A percentile compares a stretch with the other conserved stretches of the same genome.
Evolutionary conservation across 2,797 vertebrate genomes (phyloP).

Genomic region (Ptychobarbus kaznakovi): DNA sequence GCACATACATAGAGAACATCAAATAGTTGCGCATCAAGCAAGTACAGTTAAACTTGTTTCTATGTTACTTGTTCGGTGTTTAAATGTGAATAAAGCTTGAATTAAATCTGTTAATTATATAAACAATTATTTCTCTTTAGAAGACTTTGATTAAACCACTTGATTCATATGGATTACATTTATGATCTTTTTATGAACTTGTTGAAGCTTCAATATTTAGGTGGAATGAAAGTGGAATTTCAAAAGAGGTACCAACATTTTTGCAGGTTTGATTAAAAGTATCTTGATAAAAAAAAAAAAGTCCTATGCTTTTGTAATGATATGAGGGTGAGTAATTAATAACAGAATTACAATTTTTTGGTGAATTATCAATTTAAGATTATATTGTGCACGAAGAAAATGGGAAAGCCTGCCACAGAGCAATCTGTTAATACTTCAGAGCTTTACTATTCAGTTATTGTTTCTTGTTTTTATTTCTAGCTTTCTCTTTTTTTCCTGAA

Average conservation of each 20-base stretch:
- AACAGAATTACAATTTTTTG: neutral
- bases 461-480: neutral
- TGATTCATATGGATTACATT: neutral
- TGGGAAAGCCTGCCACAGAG: constrained; percentile 2
- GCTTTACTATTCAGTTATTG: constrained; percentile 18
- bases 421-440: constrained; percentile 31
- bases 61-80: neutral
- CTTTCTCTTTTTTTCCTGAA: neutral
- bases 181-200: neutral
- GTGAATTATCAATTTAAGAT: neutral
- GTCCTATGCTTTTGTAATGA: neutral
- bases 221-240: too few relatives aligned
- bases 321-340: neutral
- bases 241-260: neutral
- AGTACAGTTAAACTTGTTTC: neutral
- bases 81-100: constrained; percentile 1
- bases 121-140: too few relatives aligned
- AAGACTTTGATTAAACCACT: neutral
- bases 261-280: neutral
- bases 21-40: neutral
- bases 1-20: neutral
- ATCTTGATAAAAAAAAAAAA: neutral
- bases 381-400: constrained; percentile 34
- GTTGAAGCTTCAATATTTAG: neutral
- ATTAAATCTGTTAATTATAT: neutral